A percentile compares a stretch with the other conserved stretches of the same genome.
Conservation (phyloP, 2,797 vertebrate species). For the Macrochelys suwanniensis region DNA sequence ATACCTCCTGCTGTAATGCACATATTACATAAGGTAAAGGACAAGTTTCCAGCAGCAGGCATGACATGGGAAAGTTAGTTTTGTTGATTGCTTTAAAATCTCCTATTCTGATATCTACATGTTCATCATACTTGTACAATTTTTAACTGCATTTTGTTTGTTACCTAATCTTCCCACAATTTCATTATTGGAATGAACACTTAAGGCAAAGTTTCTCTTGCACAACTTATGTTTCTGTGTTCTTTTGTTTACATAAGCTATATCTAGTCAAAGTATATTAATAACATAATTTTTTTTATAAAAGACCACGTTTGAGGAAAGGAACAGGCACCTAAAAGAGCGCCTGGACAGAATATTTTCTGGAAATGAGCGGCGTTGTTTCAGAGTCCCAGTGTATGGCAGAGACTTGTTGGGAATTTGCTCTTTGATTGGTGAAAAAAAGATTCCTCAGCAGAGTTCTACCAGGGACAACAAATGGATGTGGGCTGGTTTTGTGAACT, state of each 20-base stretch:
- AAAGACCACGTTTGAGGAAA: conserved; percentile 84
- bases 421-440: conserved; percentile 66
- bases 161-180: background rate
- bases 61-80: background rate
- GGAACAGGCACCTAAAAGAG: conserved; percentile 84
- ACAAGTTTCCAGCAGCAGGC: background rate
- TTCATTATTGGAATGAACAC: background rate
- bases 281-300: background rate
- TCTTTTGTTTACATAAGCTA: background rate
- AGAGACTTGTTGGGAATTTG: conserved; percentile 87
- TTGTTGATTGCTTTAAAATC: conserved; percentile 14
- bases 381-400: conserved; percentile 85
- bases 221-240: background rate
- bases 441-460: conserved; percentile 18
- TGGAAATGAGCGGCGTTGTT: conserved; percentile 85
- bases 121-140: background rate
- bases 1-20: background rate
- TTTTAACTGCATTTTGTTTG: background rate
- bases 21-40: background rate
- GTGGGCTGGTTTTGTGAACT: conserved; percentile 85
- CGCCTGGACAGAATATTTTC: conserved; percentile 85
- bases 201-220: background rate
- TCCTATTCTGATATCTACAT: background rate
- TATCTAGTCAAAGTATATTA: background rate
- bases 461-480: conserved; percentile 78